Conservation (phyloP, 2,888 invertebrate species). For the Ephialtes manifestator region DNA sequence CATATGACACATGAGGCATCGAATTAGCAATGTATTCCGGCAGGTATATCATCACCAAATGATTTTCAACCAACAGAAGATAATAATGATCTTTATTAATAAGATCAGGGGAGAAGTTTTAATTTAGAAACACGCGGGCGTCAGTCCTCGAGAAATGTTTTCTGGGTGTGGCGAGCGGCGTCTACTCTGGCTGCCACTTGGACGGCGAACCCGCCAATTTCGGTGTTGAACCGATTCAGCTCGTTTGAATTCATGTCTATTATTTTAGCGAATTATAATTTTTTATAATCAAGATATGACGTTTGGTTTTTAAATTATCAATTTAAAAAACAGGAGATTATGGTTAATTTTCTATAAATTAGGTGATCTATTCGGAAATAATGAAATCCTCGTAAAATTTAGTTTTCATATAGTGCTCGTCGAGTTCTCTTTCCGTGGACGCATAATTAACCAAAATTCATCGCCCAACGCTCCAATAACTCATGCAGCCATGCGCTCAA, state of each 20-base stretch:
- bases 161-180: conserved; percentile 66
- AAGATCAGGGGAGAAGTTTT: conserved; percentile 64
- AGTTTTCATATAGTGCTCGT: conserved; percentile 8
- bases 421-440: conserved; percentile 15
- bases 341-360: background rate
- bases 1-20: background rate
- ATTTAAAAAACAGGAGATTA: background rate
- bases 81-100: conserved; percentile 61
- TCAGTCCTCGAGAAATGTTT: conserved; percentile 55
- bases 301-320: too few species aligned
- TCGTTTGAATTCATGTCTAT: background rate
- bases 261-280: background rate
- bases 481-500: conserved; percentile 27
- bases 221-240: conserved; percentile 5
- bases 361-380: background rate
- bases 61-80: background rate
- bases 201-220: conserved; percentile 24
- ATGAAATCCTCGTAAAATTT: background rate
- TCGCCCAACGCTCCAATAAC: conserved; percentile 37
- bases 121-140: conserved; percentile 68
- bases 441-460: conserved; percentile 50
- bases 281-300: too few species aligned
- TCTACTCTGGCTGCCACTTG: conserved; percentile 30
- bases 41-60: background rate
- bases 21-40: background rate